Base-by-base conservation (phyloP, 2,888 invertebrate species). In the Apodemia hepburni region DNA sequence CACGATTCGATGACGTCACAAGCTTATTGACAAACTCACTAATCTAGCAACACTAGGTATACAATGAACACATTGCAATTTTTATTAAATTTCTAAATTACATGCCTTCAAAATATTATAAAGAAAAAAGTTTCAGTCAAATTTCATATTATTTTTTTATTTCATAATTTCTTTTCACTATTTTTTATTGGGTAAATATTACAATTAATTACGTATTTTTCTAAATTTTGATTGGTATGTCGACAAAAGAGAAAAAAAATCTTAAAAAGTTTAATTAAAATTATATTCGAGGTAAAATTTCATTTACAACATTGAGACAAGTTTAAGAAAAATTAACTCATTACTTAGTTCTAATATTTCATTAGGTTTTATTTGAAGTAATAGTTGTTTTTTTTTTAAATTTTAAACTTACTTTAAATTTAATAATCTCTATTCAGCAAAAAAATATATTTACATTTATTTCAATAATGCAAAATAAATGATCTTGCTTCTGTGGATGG, bases 51-150 rank as follows among this genome's bases (percentile, higher is more conserved):
- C 80, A 81, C 85, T 87, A 87, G 77, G 74, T 77, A 76, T 82
- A 84, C 82, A 84, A 82, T 85, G 85, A 87, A 87, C 86, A 87
- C 85, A 83, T 84, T 80, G 78, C 75, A 82, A 84, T 79, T 81
- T 79, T 59, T 65, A 75, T 74, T 70, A 78, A 17, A 57, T 57
- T 57, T n/a, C 54, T 57, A 27, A 57, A 57, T 15, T 27, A 15
- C 54, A 57, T 15, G 29, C 27, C 22, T 27, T 54, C 27, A 54
- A 27, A 27, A 54, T 54, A 54, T 54, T 54, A 54, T 54, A 54
- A 54, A 6, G 54, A 54, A 54, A 54, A 51, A 11, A 42, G 11
- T 15, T 54, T 54, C 54, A 54, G 54, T 54, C 54, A 27, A 54
- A 15, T 42, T 42, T 42, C 5, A 5, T 12, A 15, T 15, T 15